Evolutionary conservation across 2,888 invertebrate species (phyloP), one percentile per base, ranked within the genome.

Genomic region (Oscheius sp.): DNA sequence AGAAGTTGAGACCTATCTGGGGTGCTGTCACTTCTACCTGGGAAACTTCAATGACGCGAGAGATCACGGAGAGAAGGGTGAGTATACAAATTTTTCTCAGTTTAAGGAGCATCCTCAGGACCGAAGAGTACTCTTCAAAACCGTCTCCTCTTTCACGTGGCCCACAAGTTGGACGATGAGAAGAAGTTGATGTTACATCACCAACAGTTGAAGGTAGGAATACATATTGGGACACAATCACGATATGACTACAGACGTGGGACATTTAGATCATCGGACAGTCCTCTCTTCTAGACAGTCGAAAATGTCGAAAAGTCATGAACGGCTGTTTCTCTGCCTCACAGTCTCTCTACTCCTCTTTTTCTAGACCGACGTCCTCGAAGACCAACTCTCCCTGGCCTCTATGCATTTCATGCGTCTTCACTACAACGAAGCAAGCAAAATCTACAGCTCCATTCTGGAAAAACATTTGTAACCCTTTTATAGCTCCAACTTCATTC

Each of bases 401-500:
- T 95, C 97, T 0, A 94, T 99, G 82, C 97, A 99, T 90, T 99
- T 96, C 89, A 92, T 98, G 73, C 92, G 97, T 72, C 94, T 95
- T 5, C 98, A 99, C 90, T 99, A 97, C 89, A 96, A 97, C 89
- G 98, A 99, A 90, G 97, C 99, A 60, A 96, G 98, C 78, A 97
- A 98, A 90, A 95, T 98, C 79, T 99, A 99, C 89, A 99, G 98
- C 90, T 93, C 95, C 76, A 92, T 98, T 71, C 91, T 98, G 13
- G 90, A 96, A 33, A 95, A 96, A 85, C 94, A 96, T 91, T 94
- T 96, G 95, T 95, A 90, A 82, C 70, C 42, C 60, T 58, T 9
- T 42, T 42, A 21, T 21, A 21, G 21, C 21, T 21, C 21, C 21
- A 21, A 21, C 21, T 21, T 21, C 21, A 21, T 21, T 21, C 21